Evolutionary conservation across 2,113 vertebrate genomes (phyloP).

Genomic region (Coptodon rendalli): DNA sequence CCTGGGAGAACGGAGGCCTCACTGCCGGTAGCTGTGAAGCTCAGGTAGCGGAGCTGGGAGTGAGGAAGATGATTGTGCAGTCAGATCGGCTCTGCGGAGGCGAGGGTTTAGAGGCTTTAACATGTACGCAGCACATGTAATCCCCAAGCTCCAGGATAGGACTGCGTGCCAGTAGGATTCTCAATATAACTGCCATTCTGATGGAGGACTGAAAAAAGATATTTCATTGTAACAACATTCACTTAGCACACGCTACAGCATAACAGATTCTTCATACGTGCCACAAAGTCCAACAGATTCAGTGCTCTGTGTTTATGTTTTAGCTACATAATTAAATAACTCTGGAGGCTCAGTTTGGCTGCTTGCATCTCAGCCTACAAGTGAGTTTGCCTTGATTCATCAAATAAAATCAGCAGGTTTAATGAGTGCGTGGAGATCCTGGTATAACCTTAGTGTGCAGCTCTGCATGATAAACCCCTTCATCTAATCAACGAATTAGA

Average conservation of each 20-base stretch:
- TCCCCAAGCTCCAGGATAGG: conserved; percentile 42
- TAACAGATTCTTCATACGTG: background rate
- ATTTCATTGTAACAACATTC: conserved; percentile 1
- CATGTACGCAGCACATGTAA: conserved; percentile 57
- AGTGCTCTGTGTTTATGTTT: conserved; percentile 1
- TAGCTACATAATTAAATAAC: background rate
- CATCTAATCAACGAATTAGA: background rate
- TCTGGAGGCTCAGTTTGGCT: background rate
- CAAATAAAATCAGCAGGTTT: conserved; percentile 31
- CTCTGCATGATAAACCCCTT: conserved; percentile 7
- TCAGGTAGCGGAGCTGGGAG: background rate
- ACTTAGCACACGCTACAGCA: background rate
- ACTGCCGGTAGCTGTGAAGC: conserved; percentile 23
- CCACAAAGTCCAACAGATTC: background rate
- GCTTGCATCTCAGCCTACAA: conserved; percentile 4
- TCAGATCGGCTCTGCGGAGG: conserved; percentile 56
- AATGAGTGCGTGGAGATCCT: conserved; percentile 7
- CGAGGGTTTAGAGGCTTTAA: conserved; percentile 58
- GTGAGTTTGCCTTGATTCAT: conserved; percentile 17
- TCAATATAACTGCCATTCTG: background rate
- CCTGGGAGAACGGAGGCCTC: conserved; percentile 42
- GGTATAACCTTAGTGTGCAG: background rate
- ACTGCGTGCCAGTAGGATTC: conserved; percentile 30
- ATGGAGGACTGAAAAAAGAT: conserved; percentile 5
- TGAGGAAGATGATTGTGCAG: conserved; percentile 45